A percentile compares a stretch with the other conserved stretches of the same genome.
Conservation (phyloP, 2,888 invertebrate genomes). For the Prosapia bicincta region DNA sequence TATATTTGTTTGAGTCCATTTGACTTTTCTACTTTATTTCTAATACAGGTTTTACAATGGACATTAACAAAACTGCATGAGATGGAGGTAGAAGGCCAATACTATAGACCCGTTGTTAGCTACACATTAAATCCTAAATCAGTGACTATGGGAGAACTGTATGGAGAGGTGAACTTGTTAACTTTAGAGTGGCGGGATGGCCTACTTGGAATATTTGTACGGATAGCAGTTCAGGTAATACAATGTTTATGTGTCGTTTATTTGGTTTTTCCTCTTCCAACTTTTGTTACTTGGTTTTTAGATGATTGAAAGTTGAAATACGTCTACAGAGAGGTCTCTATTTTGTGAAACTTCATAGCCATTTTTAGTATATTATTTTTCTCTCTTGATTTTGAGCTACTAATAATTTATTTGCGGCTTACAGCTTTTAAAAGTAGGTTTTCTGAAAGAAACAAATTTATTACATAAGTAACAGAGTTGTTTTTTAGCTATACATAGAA, state of each 20-base stretch:
- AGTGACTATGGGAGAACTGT: constrained; percentile 80
- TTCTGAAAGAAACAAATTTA: too few relatives aligned
- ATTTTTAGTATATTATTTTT: too few relatives aligned
- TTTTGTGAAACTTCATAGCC: too few relatives aligned
- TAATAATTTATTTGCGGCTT: too few relatives aligned
- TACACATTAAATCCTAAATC: constrained; percentile 88
- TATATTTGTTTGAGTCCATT: too few relatives aligned
- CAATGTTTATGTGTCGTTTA: too few relatives aligned
- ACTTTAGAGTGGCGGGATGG: constrained; percentile 92
- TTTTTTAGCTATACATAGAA: too few relatives aligned
- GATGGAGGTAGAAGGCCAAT: constrained; percentile 56
- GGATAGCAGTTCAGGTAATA: constrained; percentile 57
- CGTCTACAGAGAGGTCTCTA: too few relatives aligned
- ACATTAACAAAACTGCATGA: constrained; percentile 64
- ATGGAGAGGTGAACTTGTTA: constrained; percentile 78
- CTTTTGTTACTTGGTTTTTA: not conserved
- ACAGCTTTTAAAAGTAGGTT: too few relatives aligned
- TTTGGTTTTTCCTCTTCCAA: not conserved
- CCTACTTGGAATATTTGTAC: constrained; percentile 66
- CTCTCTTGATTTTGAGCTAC: too few relatives aligned
- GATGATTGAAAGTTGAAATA: not conserved
- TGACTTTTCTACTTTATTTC: too few relatives aligned
- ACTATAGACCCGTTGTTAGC: constrained; percentile 69
- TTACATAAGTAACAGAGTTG: too few relatives aligned
- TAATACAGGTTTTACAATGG: constrained; percentile 63